Evolutionary conservation across 2,888 invertebrate species (phyloP).

Genomic region (Tillus elongatus): DNA sequence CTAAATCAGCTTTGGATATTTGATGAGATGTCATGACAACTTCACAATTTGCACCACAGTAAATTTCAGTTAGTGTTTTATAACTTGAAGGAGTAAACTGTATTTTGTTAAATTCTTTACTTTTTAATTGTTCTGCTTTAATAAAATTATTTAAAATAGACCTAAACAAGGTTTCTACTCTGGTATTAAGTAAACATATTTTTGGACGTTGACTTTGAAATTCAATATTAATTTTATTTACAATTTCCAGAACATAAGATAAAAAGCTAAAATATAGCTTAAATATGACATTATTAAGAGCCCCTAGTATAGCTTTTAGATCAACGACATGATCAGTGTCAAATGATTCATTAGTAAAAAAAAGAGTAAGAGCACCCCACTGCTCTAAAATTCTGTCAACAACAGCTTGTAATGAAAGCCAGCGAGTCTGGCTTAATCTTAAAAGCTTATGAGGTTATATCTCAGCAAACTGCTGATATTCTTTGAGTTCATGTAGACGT

Average conservation of each 20-base stretch:
- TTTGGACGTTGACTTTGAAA: conserved; percentile 13
- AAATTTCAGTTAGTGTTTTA: conserved; percentile 14
- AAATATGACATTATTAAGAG: conserved; percentile 13
- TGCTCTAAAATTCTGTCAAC: conserved; percentile 13
- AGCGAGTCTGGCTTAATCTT: conserved; percentile 26
- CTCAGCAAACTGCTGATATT: background rate
- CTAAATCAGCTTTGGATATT: conserved; percentile 12
- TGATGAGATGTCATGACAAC: conserved; percentile 6
- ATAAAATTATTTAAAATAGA: conserved; percentile 14
- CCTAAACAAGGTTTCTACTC: conserved; percentile 12
- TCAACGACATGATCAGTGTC: conserved; percentile 10
- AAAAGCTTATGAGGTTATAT: conserved; percentile 26
- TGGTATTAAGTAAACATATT: conserved; percentile 13
- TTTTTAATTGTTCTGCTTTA: conserved; percentile 7
- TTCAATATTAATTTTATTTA: conserved; percentile 17
- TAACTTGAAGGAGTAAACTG: conserved; percentile 14
- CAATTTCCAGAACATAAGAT: conserved; percentile 15
- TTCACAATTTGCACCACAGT: conserved; percentile 17
- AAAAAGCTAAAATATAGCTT: conserved; percentile 18
- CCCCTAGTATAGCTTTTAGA: conserved; percentile 8
- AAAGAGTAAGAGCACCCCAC: conserved; percentile 10
- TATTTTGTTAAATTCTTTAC: conserved; percentile 12
- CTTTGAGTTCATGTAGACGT: background rate
- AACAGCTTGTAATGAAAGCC: conserved; percentile 26
- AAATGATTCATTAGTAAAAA: conserved; percentile 11